Evolutionary conservation across 2,888 invertebrate species (phyloP), one percentile per base, ranked within the genome.

Genomic region (Strigamia crassipes): DNA sequence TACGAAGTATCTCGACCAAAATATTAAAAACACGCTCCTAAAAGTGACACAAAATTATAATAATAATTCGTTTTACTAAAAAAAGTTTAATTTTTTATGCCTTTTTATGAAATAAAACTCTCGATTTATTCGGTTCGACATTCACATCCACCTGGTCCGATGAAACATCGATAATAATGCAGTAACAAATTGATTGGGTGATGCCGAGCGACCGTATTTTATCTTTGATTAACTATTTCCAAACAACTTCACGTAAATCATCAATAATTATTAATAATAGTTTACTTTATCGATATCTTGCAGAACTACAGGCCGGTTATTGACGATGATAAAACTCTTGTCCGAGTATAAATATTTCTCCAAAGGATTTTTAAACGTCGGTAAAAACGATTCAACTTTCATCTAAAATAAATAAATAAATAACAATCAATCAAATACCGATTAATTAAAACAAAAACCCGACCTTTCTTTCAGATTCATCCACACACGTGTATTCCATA

Each of bases 81-180:
- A 9, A 8, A 2, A 66, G 27, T 6, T 23, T 9, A 61, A 61
- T 61, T 15, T 18, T 8, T 61, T 10, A 18, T 61, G 90, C 91
- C 87, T 90, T 87, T 84, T 90, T 87, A 77, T 89, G 89, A 1
- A 91, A 86, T 66, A 90, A 85, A 56, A 91, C 88, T 85, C 86
- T 88, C 51, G 90, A 89, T 86, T 92, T 92, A 86, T 91, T 91
- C 1, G 91, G 91, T 83, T 92, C 91, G 77, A 91, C 85, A 86
- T 92, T 92, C 46, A 91, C 89, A 86, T 92, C 92, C 34, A 91
- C 84, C 23, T 88, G 86, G 34, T 86, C 85, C 10, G 90, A 85
- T 18, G 90, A 88, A 3, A 90, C 84, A 21, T 85, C 86, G 38
- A 91, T 85, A 42, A 87, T 86, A 2, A 90, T 38, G 82, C 78